Evolutionary conservation across 2,113 vertebrate genomes (phyloP).

Genomic region (Tragelaphus scriptus): DNA sequence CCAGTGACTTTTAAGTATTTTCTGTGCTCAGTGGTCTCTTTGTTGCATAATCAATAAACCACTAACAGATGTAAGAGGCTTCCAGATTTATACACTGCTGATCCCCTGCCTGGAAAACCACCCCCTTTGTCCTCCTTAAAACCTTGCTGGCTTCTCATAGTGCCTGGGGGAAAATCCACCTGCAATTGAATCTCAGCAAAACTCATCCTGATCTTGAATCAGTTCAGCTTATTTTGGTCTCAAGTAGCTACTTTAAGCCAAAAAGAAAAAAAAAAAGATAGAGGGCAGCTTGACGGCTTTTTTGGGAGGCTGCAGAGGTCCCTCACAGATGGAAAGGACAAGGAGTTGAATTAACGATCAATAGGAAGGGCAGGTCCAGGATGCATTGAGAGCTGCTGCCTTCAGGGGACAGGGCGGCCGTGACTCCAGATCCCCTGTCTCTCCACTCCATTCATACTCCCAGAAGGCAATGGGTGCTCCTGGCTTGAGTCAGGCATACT

Average conservation of each 20-base stretch:
- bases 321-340: background rate
- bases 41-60: conserved; percentile 45
- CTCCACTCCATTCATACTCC: background rate
- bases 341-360: background rate
- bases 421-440: background rate
- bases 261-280: background rate
- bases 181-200: background rate
- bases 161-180: background rate
- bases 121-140: background rate
- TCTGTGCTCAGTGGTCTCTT: conserved; percentile 8
- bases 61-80: conserved; percentile 48
- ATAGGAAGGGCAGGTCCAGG: background rate
- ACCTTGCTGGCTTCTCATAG: background rate
- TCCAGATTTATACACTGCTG: conserved; percentile 45
- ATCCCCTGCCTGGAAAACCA: conserved; percentile 34
- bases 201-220: background rate
- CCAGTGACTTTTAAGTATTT: background rate
- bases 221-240: conserved; percentile 35
- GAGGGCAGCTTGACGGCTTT: background rate
- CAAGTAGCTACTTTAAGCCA: background rate
- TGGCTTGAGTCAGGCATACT: background rate
- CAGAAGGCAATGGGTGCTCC: background rate
- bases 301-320: background rate
- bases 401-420: background rate
- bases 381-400: background rate